phyloP scores from a whole-genome alignment of 2,888 invertebrate species.

The Nephrotoma appendiculata region DNA sequence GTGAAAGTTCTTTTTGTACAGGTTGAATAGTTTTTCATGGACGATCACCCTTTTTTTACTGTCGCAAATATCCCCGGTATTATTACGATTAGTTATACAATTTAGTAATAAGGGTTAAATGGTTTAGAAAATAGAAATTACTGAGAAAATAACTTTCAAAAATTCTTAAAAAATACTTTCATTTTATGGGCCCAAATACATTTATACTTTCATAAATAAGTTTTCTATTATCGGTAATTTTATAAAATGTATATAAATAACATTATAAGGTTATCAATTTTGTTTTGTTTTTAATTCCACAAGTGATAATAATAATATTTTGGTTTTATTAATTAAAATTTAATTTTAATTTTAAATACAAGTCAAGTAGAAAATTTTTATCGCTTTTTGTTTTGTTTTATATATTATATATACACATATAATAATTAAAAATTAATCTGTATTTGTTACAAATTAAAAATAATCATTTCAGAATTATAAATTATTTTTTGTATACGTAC shows the following conservation, averaged over 20 bases:
- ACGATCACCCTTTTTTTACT: background rate
- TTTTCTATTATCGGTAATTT: background rate
- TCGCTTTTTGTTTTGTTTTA: background rate
- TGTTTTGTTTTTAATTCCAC: background rate
- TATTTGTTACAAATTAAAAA: background rate
- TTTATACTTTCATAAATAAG: background rate
- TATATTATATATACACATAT: background rate
- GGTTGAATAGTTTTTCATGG: constrained; percentile 1
- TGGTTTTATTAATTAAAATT: background rate
- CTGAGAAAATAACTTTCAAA: background rate
- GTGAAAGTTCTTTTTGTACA: background rate
- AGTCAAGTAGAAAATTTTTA: background rate
- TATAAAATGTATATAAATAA: background rate
- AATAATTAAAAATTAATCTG: background rate
- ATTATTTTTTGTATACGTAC: background rate
- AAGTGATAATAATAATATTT: background rate
- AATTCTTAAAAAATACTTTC: background rate
- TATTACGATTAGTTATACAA: constrained; percentile 1
- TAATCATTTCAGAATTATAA: background rate
- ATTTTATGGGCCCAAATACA: background rate
- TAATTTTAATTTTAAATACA: background rate
- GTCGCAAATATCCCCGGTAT: background rate
- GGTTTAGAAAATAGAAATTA: constrained; percentile 3
- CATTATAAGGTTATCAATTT: background rate
- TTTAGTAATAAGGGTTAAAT: constrained; percentile 3